phyloP scores from a whole-genome alignment of 2,888 invertebrate species.

The Esperia sulphurella region DNA sequence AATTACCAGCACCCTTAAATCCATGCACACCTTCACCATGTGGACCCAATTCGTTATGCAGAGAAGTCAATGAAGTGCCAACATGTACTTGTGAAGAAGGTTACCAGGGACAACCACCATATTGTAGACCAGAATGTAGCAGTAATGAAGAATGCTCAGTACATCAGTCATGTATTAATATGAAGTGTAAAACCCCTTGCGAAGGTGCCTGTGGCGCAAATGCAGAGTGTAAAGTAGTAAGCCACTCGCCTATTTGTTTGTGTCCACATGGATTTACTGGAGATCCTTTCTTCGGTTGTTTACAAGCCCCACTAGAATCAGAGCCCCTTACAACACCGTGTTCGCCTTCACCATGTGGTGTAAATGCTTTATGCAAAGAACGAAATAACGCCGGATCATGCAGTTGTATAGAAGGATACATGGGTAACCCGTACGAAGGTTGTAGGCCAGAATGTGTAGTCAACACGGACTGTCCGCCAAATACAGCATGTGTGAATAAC shows the following conservation, averaged over 20 bases:
- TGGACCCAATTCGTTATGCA: conserved; percentile 87
- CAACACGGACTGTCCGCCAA: conserved; percentile 85
- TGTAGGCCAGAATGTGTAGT: conserved; percentile 87
- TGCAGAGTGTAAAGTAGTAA: conserved; percentile 87
- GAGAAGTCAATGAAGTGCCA: conserved; percentile 82
- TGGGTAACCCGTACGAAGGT: conserved; percentile 89
- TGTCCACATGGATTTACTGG: conserved; percentile 85
- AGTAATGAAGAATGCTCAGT: conserved; percentile 86
- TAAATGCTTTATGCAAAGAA: conserved; percentile 82
- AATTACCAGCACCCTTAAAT: conserved; percentile 70
- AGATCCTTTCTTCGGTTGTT: conserved; percentile 86
- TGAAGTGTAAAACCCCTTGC: conserved; percentile 88
- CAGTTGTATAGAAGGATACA: conserved; percentile 83
- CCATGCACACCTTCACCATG: conserved; percentile 89
- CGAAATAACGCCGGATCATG: conserved; percentile 82
- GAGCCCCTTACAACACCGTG: conserved; percentile 74
- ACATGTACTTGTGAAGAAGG: conserved; percentile 86
- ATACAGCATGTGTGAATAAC: conserved; percentile 83
- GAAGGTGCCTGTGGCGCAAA: conserved; percentile 84
- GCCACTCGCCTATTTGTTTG: conserved; percentile 86
- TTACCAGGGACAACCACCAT: conserved; percentile 85
- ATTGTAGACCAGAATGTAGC: conserved; percentile 88
- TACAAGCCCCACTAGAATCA: conserved; percentile 45
- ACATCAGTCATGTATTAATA: conserved; percentile 85
- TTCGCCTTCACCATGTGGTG: conserved; percentile 81